Conservation (phyloP, 2,113 vertebrate species). For the Periophthalmus modestus region DNA sequence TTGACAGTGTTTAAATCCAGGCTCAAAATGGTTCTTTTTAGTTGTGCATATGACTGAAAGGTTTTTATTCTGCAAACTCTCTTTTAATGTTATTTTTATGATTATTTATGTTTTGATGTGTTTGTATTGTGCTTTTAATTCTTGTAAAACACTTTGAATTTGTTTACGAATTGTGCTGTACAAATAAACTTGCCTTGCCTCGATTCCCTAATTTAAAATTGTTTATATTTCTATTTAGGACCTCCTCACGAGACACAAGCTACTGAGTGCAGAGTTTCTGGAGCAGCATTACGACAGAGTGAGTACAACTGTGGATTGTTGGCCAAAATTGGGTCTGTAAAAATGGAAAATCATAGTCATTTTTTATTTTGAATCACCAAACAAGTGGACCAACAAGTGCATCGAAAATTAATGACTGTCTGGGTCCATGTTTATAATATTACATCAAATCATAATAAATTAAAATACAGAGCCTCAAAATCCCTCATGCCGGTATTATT, state of each 20-base stretch:
- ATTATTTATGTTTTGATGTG: no score
- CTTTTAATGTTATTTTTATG: no score
- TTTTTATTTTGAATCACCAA: no score
- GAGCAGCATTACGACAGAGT: constrained; percentile 95
- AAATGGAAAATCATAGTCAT: neutral
- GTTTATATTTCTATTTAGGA: constrained; percentile 78
- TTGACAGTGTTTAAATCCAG: no score
- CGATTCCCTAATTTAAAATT: constrained; percentile 11
- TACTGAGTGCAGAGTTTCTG: constrained; percentile 93
- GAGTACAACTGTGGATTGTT: constrained; percentile 66
- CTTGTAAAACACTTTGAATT: no score
- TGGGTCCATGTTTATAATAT: neutral
- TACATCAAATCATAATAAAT: neutral
- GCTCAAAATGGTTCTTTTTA: no score
- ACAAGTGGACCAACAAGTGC: no score
- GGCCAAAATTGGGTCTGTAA: neutral
- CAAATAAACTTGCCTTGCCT: no score
- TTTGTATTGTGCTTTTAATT: no score
- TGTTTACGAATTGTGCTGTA: no score
- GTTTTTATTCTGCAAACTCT: no score
- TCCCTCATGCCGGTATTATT: neutral
- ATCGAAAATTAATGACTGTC: neutral
- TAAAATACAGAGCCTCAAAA: neutral
- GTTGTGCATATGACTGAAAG: no score
- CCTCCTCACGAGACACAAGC: constrained; percentile 95